Conservation (phyloP, 2,888 invertebrate species). For the Omphaloscelis lunosa region DNA sequence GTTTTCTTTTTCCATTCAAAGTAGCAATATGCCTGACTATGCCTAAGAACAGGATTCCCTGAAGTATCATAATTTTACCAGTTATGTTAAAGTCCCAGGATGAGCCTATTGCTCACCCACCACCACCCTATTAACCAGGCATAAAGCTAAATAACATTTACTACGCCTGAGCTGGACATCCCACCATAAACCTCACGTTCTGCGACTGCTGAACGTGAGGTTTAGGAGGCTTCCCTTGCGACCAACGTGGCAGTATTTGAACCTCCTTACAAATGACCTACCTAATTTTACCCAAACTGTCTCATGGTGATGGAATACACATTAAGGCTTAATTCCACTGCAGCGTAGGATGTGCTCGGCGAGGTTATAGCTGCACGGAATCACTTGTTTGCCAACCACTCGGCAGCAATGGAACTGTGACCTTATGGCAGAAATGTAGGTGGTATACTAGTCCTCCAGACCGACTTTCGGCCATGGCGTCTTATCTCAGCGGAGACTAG, state of each 20-base stretch:
- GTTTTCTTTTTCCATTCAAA: slow-evolving; percentile 11
- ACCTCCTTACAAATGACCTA: neutral
- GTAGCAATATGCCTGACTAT: neutral
- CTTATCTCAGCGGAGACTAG: too few relatives aligned
- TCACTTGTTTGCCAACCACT: neutral
- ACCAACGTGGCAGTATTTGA: neutral
- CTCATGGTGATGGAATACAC: neutral
- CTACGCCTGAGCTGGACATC: neutral
- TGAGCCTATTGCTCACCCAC: neutral
- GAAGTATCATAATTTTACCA: neutral
- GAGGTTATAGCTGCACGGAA: neutral
- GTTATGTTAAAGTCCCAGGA: neutral
- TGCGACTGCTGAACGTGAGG: too few relatives aligned
- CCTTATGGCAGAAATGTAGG: neutral
- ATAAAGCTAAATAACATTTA: neutral
- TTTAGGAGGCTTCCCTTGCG: too few relatives aligned
- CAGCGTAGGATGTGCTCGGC: neutral
- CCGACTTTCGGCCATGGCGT: too few relatives aligned
- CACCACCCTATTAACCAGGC: neutral
- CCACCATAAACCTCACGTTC: neutral
- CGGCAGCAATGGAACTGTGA: neutral
- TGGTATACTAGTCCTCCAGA: neutral
- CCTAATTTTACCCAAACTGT: neutral
- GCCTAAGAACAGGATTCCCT: neutral
- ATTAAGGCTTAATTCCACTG: neutral